These are phyloP conservation scores for Podarcis muralis DNA, from an alignment of 2,113 vertebrate species.

Conservation along the genomic window DNA sequence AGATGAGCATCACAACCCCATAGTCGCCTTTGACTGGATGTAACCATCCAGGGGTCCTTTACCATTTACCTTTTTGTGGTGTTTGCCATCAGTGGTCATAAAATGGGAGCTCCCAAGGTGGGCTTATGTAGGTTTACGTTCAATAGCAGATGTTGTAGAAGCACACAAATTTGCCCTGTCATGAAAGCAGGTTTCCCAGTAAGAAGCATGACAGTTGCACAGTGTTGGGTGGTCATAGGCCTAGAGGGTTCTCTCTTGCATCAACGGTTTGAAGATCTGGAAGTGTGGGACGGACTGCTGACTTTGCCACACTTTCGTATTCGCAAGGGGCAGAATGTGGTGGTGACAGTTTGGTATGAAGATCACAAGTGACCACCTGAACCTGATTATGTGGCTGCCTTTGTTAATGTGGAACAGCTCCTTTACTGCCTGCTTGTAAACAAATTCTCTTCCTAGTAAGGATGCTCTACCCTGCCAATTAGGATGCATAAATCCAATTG, in stretches of 20 bases:
- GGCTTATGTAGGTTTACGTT: not conserved
- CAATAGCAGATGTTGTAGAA: not conserved
- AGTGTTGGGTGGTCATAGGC: not conserved
- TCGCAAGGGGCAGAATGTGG: not conserved
- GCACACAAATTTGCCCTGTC: not conserved
- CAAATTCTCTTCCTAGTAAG: not conserved
- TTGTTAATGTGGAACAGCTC: not conserved
- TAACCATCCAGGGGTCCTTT: not conserved
- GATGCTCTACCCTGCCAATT: not conserved
- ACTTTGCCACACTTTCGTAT: too few relatives aligned
- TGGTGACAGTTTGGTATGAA: not conserved
- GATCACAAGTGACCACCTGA: not conserved
- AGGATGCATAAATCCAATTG: not conserved
- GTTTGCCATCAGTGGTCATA: not conserved
- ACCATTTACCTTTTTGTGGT: not conserved
- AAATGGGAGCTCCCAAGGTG: not conserved
- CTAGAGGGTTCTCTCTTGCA: not conserved
- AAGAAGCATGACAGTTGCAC: not conserved
- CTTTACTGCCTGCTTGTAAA: not conserved
- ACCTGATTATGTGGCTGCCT: not conserved
- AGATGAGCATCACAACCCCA: too few relatives aligned
- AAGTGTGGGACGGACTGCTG: not conserved
- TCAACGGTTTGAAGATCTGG: not conserved
- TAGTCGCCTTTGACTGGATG: not conserved
- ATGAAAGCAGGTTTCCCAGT: not conserved